Percentiles rank a stretch among this genome's conserved stretches.
Evolutionary conservation across 2,888 invertebrate species (phyloP).

Genomic region (Drosophila leonis): DNA sequence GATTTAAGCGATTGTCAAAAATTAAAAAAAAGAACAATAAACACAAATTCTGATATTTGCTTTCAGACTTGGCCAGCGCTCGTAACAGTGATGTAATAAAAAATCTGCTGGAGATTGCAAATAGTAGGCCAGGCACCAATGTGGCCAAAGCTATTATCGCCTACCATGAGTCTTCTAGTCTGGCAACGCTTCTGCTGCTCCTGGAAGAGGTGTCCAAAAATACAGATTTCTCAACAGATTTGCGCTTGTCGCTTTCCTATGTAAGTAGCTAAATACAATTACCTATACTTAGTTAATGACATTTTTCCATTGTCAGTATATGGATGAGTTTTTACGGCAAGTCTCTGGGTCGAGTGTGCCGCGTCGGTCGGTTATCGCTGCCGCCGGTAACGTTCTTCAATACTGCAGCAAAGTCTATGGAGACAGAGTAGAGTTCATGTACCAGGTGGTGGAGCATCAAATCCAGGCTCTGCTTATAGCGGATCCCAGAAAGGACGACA

Average conservation of each 20-base stretch:
- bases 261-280: slow-evolving; percentile 62
- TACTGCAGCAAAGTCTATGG: slow-evolving; percentile 82
- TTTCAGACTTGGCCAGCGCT: slow-evolving; percentile 29
- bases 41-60: slow-evolving; percentile 10
- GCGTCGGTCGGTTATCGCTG: slow-evolving; percentile 34
- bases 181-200: slow-evolving; percentile 71
- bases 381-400: slow-evolving; percentile 67
- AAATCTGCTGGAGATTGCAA: slow-evolving; percentile 64
- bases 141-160: slow-evolving; percentile 75
- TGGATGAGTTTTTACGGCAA: slow-evolving; percentile 70
- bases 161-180: slow-evolving; percentile 65
- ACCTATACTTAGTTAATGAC: background rate
- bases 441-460: slow-evolving; percentile 73
- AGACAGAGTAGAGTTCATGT: slow-evolving; percentile 81
- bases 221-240: slow-evolving; percentile 78
- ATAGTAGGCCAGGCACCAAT: slow-evolving; percentile 75
- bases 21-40: slow-evolving; percentile 8
- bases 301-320: slow-evolving; percentile 64
- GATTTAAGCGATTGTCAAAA: slow-evolving; percentile 8
- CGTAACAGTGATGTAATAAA: slow-evolving; percentile 14
- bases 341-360: slow-evolving; percentile 5
- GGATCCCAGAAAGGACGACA: slow-evolving; percentile 52
- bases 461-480: slow-evolving; percentile 68
- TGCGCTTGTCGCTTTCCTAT: slow-evolving; percentile 76
- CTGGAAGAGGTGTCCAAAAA: slow-evolving; percentile 82